Evolutionary conservation across 2,797 vertebrate species (phyloP).

Genomic region (Micropoecilia bifurca): DNA sequence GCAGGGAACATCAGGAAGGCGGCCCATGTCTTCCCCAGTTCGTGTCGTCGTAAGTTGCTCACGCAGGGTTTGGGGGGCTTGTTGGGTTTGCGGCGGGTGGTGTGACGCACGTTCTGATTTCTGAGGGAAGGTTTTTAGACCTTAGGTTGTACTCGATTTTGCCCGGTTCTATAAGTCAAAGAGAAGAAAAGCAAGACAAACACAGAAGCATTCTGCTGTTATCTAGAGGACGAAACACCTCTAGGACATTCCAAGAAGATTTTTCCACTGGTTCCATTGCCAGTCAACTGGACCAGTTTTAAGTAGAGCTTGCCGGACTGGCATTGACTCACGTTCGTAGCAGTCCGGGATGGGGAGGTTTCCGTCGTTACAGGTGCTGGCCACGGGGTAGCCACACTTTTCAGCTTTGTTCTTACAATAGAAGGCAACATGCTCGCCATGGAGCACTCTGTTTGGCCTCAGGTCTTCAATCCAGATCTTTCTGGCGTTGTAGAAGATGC

Average conservation of each 20-base stretch:
- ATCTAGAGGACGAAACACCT: neutral
- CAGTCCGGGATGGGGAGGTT: constrained; percentile 84
- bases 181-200: neutral
- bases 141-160: constrained; percentile 49
- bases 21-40: neutral
- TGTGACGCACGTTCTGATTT: constrained; percentile 69
- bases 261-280: neutral
- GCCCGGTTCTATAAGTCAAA: constrained; percentile 67
- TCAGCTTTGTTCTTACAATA: constrained; percentile 87
- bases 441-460: constrained; percentile 84
- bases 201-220: neutral
- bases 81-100: constrained; percentile 24
- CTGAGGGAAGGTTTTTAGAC: constrained; percentile 72
- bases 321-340: constrained; percentile 82
- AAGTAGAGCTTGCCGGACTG: accelerated
- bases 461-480: constrained; percentile 84
- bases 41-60: neutral
- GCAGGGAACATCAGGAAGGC: neutral
- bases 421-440: constrained; percentile 83
- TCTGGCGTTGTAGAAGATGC: constrained; percentile 82
- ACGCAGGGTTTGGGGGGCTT: constrained; percentile 26
- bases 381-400: constrained; percentile 85
- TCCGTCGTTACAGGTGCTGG: constrained; percentile 82
- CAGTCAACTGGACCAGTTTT: neutral
- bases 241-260: neutral